These are phyloP conservation scores for Fundulus diaphanus DNA, from an alignment of 2,797 vertebrate genomes.

Conservation along the genomic window DNA sequence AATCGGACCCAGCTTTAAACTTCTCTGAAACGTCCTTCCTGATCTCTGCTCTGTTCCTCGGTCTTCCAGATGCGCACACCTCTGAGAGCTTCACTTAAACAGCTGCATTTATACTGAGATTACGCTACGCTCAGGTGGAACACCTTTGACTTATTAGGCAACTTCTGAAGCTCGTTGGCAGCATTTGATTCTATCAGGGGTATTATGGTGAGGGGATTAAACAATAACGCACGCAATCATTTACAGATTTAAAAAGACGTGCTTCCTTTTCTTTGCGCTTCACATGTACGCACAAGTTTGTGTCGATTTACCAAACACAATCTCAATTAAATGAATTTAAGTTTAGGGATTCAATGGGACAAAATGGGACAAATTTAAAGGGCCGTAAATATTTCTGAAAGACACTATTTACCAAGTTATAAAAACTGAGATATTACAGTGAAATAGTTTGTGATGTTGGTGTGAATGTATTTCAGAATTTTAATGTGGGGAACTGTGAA, in stretches of 20 bases:
- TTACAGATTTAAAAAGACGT: background rate
- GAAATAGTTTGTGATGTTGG: too few species aligned
- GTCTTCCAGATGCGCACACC: too few species aligned
- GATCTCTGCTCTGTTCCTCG: background rate
- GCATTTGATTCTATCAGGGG: background rate
- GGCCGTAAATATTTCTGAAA: background rate
- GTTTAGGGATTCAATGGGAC: background rate
- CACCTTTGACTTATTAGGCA: background rate
- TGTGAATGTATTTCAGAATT: background rate
- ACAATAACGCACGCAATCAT: background rate
- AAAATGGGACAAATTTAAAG: too few species aligned
- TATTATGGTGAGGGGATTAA: background rate
- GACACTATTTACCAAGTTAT: background rate
- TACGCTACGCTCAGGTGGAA: background rate
- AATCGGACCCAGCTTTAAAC: too few species aligned
- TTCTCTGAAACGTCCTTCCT: too few species aligned
- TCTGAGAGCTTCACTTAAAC: too few species aligned
- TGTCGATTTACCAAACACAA: too few species aligned
- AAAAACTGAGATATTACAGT: too few species aligned
- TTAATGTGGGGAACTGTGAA: background rate
- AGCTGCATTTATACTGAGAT: background rate
- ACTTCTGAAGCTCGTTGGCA: background rate
- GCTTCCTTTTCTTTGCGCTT: too few species aligned
- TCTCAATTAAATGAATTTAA: background rate
- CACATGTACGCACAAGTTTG: too few species aligned